These are phyloP conservation scores for Thumatha senex DNA, from an alignment of 2,888 invertebrate species.

Conservation along the genomic window DNA sequence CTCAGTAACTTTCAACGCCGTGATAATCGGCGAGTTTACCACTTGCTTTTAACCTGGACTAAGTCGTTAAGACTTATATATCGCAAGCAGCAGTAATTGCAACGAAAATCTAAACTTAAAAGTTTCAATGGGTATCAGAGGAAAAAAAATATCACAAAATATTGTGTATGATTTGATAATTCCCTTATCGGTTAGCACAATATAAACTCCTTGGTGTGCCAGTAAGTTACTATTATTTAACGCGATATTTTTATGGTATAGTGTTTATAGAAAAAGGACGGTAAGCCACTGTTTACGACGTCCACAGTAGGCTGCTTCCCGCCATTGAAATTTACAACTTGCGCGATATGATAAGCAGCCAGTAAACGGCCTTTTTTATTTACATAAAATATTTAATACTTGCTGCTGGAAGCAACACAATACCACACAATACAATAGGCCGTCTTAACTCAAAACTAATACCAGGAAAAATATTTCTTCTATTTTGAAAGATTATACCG, in stretches of 20 bases:
- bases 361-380: constrained; percentile 18
- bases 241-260: constrained; percentile 14
- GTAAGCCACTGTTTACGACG: constrained; percentile 22
- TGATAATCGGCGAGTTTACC: too few relatives aligned
- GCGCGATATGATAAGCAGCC: constrained; percentile 19
- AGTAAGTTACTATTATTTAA: constrained; percentile 8
- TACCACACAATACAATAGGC: neutral
- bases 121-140: too few relatives aligned
- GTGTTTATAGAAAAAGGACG: constrained; percentile 18
- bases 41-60: too few relatives aligned
- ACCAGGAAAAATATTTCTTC: neutral
- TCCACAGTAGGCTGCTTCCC: constrained; percentile 10
- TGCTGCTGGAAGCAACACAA: neutral
- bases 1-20: too few relatives aligned
- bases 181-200: constrained; percentile 1
- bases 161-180: neutral
- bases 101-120: too few relatives aligned
- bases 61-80: too few relatives aligned
- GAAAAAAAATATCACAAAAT: neutral
- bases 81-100: too few relatives aligned
- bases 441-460: neutral
- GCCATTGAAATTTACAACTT: constrained; percentile 27
- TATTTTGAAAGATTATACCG: too few relatives aligned
- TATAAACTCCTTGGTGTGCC: neutral
- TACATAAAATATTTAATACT: constrained; percentile 15